Evolutionary conservation across 2,113 vertebrate species (phyloP).

Genomic region (Takifugu bimaculatus): DNA sequence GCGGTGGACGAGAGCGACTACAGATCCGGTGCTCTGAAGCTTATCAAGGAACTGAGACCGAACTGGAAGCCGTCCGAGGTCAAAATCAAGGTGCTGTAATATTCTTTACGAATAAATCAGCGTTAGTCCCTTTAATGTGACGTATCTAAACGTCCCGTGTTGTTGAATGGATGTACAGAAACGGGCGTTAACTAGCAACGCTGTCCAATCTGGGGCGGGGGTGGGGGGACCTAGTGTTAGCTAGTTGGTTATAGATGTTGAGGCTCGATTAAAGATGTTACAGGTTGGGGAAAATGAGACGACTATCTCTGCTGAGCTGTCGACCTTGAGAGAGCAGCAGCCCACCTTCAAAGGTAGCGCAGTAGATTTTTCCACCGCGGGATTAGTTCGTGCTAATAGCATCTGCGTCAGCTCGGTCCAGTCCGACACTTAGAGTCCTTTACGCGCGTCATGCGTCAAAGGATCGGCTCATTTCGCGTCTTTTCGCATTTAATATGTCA

Average conservation of each 20-base stretch:
- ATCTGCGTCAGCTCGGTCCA: slow-evolving; percentile 56
- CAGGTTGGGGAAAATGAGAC: too few species aligned
- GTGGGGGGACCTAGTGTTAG: not conserved
- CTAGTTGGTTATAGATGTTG: not conserved
- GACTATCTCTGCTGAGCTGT: too few species aligned
- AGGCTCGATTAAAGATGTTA: too few species aligned
- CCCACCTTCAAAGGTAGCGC: not conserved
- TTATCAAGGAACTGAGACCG: slow-evolving; percentile 74
- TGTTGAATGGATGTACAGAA: not conserved
- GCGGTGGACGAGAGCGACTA: slow-evolving; percentile 75
- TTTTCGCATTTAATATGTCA: too few species aligned
- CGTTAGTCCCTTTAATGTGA: rapidly evolving
- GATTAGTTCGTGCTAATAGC: slow-evolving; percentile 17
- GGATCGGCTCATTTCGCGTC: too few species aligned
- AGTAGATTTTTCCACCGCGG: not conserved
- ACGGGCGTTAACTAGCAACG: not conserved
- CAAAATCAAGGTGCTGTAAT: slow-evolving; percentile 73
- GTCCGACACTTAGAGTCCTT: not conserved
- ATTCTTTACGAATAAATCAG: not conserved
- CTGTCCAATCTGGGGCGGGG: too few species aligned
- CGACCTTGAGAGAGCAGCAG: too few species aligned
- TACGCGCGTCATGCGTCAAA: too few species aligned
- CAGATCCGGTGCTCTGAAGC: slow-evolving; percentile 67
- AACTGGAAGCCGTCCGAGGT: slow-evolving; percentile 76
- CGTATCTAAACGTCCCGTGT: not conserved